Conservation (phyloP, 1,140 invertebrate genomes). For the Diplogasteroides magnus region DNA sequence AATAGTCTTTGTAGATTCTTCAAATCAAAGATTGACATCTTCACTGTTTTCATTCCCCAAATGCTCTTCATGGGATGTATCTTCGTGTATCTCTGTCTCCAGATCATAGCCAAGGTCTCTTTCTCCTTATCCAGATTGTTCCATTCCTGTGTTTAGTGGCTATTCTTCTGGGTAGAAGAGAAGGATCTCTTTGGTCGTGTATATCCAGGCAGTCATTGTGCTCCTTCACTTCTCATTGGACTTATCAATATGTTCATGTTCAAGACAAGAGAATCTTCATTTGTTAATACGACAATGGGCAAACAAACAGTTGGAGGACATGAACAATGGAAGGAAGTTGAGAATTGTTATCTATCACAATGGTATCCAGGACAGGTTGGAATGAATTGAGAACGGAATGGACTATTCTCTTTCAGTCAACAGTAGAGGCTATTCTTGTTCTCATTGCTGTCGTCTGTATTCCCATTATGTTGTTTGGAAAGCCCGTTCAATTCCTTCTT, state of each 20-base stretch:
- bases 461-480: slow-evolving; percentile 84
- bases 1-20: slow-evolving; percentile 46
- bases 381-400: not conserved
- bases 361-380: slow-evolving; percentile 52
- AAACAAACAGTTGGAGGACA: slow-evolving; percentile 10
- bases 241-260: slow-evolving; percentile 67
- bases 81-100: slow-evolving; percentile 86
- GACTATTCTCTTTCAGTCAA: slow-evolving; percentile 61
- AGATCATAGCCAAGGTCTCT: slow-evolving; percentile 69
- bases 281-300: slow-evolving; percentile 31
- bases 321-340: slow-evolving; percentile 33
- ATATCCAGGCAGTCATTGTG: slow-evolving; percentile 58
- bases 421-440: slow-evolving; percentile 71
- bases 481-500: slow-evolving; percentile 64
- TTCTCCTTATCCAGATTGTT: not conserved
- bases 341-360: slow-evolving; percentile 45
- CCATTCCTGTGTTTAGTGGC: slow-evolving; percentile 65
- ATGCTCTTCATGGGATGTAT: slow-evolving; percentile 79
- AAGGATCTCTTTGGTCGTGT: slow-evolving; percentile 42
- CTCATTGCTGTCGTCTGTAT: slow-evolving; percentile 74
- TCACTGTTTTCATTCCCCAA: slow-evolving; percentile 89
- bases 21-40: slow-evolving; percentile 64
- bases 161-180: slow-evolving; percentile 66
- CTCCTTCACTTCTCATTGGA: slow-evolving; percentile 65
- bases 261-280: slow-evolving; percentile 55